These are phyloP conservation scores for Labeo calbasu DNA, from an alignment of 2,797 vertebrate species.

Conservation along the genomic window DNA sequence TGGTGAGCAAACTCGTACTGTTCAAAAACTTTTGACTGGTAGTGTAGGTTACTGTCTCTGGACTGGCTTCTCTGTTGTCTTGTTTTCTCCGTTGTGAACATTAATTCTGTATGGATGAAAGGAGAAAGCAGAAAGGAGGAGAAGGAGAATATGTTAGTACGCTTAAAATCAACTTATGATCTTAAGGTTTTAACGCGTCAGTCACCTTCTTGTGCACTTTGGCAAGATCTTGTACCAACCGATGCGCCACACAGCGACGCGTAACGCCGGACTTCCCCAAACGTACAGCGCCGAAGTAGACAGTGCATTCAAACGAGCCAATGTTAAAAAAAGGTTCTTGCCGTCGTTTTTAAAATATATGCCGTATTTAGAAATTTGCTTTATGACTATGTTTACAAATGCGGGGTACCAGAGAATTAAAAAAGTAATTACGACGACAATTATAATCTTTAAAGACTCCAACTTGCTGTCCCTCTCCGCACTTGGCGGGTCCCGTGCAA, in stretches of 20 bases:
- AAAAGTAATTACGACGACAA: slow-evolving; percentile 77
- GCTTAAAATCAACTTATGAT: neutral
- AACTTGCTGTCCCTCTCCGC: slow-evolving; percentile 64
- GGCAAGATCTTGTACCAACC: slow-evolving; percentile 64
- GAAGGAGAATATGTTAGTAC: neutral
- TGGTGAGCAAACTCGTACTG: too few species aligned
- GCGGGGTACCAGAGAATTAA: slow-evolving; percentile 76
- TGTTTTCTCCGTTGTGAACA: neutral
- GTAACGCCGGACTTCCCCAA: slow-evolving; percentile 71
- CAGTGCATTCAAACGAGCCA: slow-evolving; percentile 69
- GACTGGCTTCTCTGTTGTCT: neutral
- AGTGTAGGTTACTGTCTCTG: neutral
- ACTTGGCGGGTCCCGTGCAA: slow-evolving; percentile 39
- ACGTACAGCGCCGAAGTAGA: slow-evolving; percentile 69
- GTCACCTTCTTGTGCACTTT: neutral
- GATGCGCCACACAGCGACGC: slow-evolving; percentile 55
- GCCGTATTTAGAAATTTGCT: slow-evolving; percentile 45
- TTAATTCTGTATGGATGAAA: neutral
- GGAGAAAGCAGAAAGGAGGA: neutral
- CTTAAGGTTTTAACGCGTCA: neutral
- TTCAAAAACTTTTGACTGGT: too few species aligned
- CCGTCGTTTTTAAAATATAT: slow-evolving; percentile 67
- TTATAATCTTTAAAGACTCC: slow-evolving; percentile 77
- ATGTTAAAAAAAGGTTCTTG: slow-evolving; percentile 67
- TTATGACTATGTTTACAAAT: slow-evolving; percentile 72